Evolutionary conservation across 2,113 vertebrate species (phyloP).

Genomic region (Dermatemys mawii): DNA sequence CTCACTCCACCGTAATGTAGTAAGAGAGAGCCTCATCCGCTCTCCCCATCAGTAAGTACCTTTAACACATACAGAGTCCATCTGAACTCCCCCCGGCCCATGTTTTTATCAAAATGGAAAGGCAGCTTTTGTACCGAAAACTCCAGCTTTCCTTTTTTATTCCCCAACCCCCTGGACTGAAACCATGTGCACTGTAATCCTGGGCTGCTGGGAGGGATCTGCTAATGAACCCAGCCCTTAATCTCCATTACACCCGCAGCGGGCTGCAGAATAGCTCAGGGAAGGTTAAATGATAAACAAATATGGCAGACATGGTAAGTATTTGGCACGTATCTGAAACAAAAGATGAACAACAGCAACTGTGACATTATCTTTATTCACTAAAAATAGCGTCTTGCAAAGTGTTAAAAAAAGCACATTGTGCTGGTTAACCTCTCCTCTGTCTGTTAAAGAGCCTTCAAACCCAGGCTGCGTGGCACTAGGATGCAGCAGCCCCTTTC

Average conservation of each 20-base stretch:
- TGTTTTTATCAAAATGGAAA: neutral
- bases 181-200: slow-evolving; percentile 2
- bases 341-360: slow-evolving; percentile 77
- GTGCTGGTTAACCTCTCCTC: slow-evolving; percentile 45
- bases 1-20: neutral
- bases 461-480: slow-evolving; percentile 29
- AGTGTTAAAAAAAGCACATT: slow-evolving; percentile 63
- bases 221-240: neutral
- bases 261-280: slow-evolving; percentile 1
- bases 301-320: slow-evolving; percentile 68
- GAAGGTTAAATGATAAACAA: slow-evolving; percentile 58
- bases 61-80: neutral
- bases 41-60: neutral
- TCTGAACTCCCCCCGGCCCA: neutral
- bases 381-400: slow-evolving; percentile 68
- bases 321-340: slow-evolving; percentile 68
- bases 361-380: slow-evolving; percentile 71
- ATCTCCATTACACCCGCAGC: neutral
- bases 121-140: neutral
- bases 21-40: neutral
- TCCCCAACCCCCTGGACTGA: neutral
- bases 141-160: neutral
- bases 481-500: slow-evolving; percentile 44
- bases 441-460: slow-evolving; percentile 34
- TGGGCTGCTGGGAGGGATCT: neutral